Evolutionary conservation across 2,113 vertebrate genomes (phyloP).

Genomic region (Vireo altiloquus): DNA sequence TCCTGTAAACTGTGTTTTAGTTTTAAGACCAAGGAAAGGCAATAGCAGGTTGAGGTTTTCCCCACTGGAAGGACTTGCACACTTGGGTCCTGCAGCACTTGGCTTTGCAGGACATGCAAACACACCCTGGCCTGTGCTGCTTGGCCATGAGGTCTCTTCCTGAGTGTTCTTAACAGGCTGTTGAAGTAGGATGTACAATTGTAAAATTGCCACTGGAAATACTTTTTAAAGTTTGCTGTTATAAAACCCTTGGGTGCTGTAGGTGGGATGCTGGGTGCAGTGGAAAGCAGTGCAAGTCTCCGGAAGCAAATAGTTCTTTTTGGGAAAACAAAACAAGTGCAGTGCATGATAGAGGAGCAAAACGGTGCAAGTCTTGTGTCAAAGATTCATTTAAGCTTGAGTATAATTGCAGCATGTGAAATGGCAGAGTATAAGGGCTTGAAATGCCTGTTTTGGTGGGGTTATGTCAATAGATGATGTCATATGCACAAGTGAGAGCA

Average conservation of each 20-base stretch:
- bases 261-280: background rate
- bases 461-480: slow-evolving; percentile 54
- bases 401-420: background rate
- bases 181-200: background rate
- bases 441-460: background rate
- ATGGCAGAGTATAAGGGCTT: background rate
- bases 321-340: background rate
- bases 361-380: background rate
- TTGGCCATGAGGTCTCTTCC: too few relatives aligned
- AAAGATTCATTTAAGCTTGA: background rate
- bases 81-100: background rate
- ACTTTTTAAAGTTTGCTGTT: background rate
- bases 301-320: background rate
- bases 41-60: background rate
- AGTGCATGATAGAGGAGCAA: background rate
- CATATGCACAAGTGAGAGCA: slow-evolving; percentile 27
- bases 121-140: background rate
- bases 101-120: background rate
- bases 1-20: too few relatives aligned
- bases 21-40: too few relatives aligned
- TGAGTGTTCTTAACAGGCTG: background rate
- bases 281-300: background rate
- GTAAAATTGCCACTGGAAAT: background rate
- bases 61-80: background rate
- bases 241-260: accelerated